Evolutionary conservation across 2,888 invertebrate species (phyloP).

Genomic region (Synergus japonicus): DNA sequence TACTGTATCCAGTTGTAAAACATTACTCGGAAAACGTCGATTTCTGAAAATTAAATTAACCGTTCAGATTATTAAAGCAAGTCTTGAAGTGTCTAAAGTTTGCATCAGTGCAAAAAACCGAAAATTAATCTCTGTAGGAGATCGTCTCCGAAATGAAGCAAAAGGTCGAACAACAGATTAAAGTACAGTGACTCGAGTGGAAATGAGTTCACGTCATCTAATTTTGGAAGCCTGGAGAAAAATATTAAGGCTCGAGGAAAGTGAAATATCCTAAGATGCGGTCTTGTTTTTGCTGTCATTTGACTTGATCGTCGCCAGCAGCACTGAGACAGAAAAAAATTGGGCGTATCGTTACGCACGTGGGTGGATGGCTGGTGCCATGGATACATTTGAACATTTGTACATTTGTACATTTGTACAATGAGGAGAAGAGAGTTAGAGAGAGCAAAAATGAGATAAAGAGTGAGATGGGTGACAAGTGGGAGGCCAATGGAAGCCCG

Average conservation of each 20-base stretch:
- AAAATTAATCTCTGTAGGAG: slow-evolving; percentile 11
- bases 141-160: slow-evolving; percentile 11
- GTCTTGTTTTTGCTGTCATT: slow-evolving; percentile 24
- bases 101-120: background rate
- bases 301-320: slow-evolving; percentile 24
- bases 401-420: background rate
- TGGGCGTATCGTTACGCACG: slow-evolving; percentile 20
- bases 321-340: slow-evolving; percentile 13
- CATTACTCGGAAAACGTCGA: background rate
- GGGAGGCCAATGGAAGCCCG: slow-evolving; percentile 36
- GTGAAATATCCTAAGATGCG: background rate
- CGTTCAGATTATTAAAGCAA: background rate
- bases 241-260: background rate
- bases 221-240: slow-evolving; percentile 10
- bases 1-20: slow-evolving; percentile 1
- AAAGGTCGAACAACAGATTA: slow-evolving; percentile 24
- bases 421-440: background rate
- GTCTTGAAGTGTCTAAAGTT: too few relatives aligned
- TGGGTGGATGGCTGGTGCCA: slow-evolving; percentile 12
- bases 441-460: slow-evolving; percentile 1
- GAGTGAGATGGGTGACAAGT: slow-evolving; percentile 27
- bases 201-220: slow-evolving; percentile 30
- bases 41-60: slow-evolving; percentile 18
- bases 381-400: background rate
- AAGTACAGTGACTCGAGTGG: slow-evolving; percentile 31